These are phyloP conservation scores for Malurus alboscapulatus DNA, from an alignment of 2,113 vertebrate species.

Conservation along the genomic window DNA sequence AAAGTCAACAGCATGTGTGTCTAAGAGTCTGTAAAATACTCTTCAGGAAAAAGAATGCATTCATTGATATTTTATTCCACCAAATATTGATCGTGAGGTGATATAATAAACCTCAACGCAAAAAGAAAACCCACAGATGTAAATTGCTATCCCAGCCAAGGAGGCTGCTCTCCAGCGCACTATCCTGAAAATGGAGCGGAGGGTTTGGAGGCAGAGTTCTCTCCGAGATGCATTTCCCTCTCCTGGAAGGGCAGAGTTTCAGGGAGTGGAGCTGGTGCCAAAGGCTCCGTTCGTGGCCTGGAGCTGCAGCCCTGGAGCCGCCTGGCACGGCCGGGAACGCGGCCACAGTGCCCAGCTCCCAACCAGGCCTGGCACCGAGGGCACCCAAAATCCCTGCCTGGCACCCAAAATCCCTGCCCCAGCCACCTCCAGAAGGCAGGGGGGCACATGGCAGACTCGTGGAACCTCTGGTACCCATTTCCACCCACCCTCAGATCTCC, in stretches of 20 bases:
- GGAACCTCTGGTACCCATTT: background rate
- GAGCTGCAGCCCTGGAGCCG: background rate
- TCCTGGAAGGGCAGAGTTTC: background rate
- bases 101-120: background rate
- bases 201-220: background rate
- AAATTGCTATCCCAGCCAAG: background rate
- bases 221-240: background rate
- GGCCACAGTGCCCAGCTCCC: background rate
- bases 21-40: background rate
- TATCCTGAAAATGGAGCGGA: background rate
- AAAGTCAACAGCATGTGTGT: background rate
- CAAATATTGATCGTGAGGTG: background rate
- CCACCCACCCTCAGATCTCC: background rate
- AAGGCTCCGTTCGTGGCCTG: background rate
- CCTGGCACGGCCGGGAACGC: background rate
- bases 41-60: background rate
- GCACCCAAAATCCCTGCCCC: background rate
- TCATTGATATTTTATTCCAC: background rate
- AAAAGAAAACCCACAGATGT: background rate
- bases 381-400: background rate
- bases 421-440: accelerated
- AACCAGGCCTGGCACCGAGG: background rate
- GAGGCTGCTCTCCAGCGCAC: background rate
- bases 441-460: background rate
- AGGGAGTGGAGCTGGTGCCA: background rate